Base-by-base conservation (phyloP, 2,888 invertebrate species). In the Meghimatium bilineatum region DNA sequence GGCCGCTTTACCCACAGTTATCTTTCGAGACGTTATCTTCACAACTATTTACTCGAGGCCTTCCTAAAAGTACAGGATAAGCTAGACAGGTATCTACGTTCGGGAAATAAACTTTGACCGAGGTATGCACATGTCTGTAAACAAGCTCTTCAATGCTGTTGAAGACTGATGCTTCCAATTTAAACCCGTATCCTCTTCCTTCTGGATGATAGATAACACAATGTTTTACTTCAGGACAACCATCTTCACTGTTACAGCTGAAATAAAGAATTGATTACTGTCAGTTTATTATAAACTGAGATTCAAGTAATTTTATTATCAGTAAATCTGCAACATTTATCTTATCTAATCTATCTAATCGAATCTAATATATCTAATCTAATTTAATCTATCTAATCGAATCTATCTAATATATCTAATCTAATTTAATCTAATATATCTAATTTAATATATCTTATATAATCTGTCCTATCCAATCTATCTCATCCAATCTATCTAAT, bases 101-200 rank as follows among this genome's bases (percentile, higher is more conserved):
- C 17, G 74, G 52, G 60, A 86, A 85, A 52, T 86, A 86, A 8
- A 85, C 74, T 36, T 83, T 82, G 71, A 86, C 67, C 1, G 85
- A 84, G 20, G 82, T 80, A 23, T 81, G 66, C 23, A 79, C 76
- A 32, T 86, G 85, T 29, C 78, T 81, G 38, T 71, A 49, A 36
- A 86, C 86, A 44, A 86, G 67, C 52, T 86, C 84, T 14, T 85
- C 85, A 10, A 86, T 49, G 71, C 82, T 79, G 29, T 80, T 76
- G 38, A 86, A 86, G 20, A 86, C 85, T n/a, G 86, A 85, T 32
- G 82, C 84, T 32, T 84, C 82, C 26, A 44, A 56, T n/a, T 80
- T 83, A 71, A 86, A 86, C 3, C 86, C 86, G 32, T 66, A 85
- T 56, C 86, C 85, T 44, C 84, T 71, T 1, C 86, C 84, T 2